These are phyloP conservation scores for zebrafish (Danio rerio) DNA, from an alignment of 2,113 vertebrate genomes.

Conservation along the genomic window DNA sequence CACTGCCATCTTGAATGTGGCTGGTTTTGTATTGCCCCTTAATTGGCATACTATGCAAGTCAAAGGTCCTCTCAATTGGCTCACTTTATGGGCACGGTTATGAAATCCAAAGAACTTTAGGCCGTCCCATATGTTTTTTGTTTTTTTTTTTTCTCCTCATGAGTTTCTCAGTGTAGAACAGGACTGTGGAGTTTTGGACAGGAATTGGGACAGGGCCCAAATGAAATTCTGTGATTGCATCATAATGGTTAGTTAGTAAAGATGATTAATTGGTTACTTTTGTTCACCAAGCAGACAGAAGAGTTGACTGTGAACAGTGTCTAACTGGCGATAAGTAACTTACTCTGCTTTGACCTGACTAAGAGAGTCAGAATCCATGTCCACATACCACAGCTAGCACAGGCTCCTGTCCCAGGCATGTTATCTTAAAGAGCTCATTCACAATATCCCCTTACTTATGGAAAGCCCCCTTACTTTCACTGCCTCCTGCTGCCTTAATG, in stretches of 20 bases:
- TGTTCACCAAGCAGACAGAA: background rate
- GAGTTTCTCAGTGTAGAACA: background rate
- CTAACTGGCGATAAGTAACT: background rate
- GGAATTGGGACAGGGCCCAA: background rate
- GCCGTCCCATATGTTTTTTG: background rate
- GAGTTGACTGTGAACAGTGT: background rate
- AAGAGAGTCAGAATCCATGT: background rate
- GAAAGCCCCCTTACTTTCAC: background rate
- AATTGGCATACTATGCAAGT: background rate
- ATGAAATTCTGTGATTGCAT: background rate
- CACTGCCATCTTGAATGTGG: background rate
- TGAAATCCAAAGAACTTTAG: background rate
- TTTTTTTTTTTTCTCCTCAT: background rate
- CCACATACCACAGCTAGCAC: background rate
- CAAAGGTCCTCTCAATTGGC: background rate
- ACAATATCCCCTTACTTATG: slow-evolving; percentile 6
- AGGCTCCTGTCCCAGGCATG: slow-evolving; percentile 5
- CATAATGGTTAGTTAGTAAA: background rate
- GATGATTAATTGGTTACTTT: too few relatives aligned
- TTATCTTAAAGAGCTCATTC: slow-evolving; percentile 15
- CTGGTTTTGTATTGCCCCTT: background rate
- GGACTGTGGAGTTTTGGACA: too few relatives aligned
- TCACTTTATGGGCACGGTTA: background rate
- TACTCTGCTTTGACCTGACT: background rate
- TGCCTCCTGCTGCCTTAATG: background rate